phyloP scores from a whole-genome alignment of 2,113 vertebrate species.

The Engraulis encrasicolus region DNA sequence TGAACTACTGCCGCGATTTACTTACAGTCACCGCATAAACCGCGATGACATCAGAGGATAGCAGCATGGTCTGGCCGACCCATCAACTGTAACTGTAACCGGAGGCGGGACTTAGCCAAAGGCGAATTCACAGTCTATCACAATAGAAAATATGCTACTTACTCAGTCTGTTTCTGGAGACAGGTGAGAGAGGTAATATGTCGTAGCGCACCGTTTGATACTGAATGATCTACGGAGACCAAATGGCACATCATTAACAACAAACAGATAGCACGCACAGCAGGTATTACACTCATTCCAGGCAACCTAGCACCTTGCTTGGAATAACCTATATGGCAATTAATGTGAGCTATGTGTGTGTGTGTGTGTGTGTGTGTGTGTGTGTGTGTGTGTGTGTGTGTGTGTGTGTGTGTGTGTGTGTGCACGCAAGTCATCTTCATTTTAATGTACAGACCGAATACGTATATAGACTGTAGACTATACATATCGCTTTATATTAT shows the following conservation, averaged over 20 bases:
- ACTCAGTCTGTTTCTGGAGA: constrained; percentile 80
- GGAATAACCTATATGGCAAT: no score
- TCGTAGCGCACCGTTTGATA: constrained; percentile 84
- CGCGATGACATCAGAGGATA: no score
- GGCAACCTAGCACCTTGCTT: not conserved
- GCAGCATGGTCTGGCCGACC: no score
- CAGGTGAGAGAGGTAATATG: constrained; percentile 76
- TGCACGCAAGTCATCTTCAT: not conserved
- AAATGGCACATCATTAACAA: not conserved
- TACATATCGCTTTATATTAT: not conserved
- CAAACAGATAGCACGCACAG: not conserved
- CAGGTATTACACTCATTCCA: not conserved
- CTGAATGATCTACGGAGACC: constrained; percentile 75
- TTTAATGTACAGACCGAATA: not conserved
- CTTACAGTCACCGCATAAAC: no score
- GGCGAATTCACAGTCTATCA: not conserved
- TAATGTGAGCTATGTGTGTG: no score
- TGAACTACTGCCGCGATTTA: no score
- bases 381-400: no score
- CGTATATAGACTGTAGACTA: not conserved
- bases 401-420: no score
- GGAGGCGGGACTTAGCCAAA: no score
- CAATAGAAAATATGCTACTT: constrained; percentile 49
- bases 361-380: no score
- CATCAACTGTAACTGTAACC: no score